Conservation (phyloP, 1,140 invertebrate genomes). For the Lucilia cuprina region DNA sequence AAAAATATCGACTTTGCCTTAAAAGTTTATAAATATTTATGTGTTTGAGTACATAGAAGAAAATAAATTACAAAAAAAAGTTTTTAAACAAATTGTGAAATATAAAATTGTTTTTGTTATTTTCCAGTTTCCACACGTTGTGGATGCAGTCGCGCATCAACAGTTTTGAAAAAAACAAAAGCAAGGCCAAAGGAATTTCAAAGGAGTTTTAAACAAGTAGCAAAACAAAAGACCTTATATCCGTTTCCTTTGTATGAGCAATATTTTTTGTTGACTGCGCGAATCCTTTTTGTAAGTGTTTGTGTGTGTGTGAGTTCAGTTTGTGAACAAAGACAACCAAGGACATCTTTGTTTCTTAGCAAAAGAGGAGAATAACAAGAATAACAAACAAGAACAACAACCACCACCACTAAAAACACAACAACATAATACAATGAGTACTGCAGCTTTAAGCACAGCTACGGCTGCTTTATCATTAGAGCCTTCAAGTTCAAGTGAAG, state of each 20-base stretch:
- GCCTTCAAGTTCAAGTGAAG: neutral
- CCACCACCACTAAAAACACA: neutral
- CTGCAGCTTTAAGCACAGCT: conserved; percentile 16
- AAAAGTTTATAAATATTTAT: conserved; percentile 9
- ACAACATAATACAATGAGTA: neutral
- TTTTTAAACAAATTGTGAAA: neutral
- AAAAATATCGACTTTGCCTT: neutral
- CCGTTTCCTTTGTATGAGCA: conserved; percentile 28
- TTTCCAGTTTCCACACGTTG: neutral
- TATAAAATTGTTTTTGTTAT: neutral
- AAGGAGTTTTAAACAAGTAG: neutral
- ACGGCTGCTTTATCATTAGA: neutral
- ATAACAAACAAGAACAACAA: neutral
- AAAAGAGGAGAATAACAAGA: neutral
- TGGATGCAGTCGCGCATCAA: conserved; percentile 8
- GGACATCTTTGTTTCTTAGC: conserved; percentile 27
- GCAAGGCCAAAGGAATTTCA: neutral
- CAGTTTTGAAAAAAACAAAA: neutral
- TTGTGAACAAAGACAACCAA: conserved; percentile 18
- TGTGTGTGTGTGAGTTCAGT: neutral
- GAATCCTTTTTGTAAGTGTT: neutral
- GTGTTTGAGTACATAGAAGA: neutral
- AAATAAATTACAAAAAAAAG: no score
- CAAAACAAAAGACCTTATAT: conserved; percentile 14
- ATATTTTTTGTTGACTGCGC: conserved; percentile 4